Base-by-base conservation (phyloP, 37 sponge, comb jelly and placozoan genomes). In the Amphimedon queenslandica region DNA sequence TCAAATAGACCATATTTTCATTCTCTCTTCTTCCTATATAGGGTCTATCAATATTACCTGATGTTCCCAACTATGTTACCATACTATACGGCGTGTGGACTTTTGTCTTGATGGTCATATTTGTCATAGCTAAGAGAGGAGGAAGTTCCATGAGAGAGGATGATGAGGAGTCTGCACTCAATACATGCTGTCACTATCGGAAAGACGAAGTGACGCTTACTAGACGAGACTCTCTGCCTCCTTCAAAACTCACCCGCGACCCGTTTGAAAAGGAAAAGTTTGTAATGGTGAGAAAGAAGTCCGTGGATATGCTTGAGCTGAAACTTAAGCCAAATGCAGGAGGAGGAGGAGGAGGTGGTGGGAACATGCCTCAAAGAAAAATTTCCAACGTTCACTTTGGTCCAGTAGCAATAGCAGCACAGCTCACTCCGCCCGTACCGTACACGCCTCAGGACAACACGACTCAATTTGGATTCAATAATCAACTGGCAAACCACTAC, bases 181-280 rank as follows among this genome's bases (percentile, higher is more conserved):
- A n/a, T n/a, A 47, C 8, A 18, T 47, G 51, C 51, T 47, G 13
- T 47, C 51, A 8, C 13, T 47, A 47, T 47, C 23, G 61, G 21
- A n/a, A 60, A 38, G 40, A 66, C 39, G n/a, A 18, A 4, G 31
- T 37, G 23, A 16, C 42, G 39, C 58, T 28, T 53, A 42, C 16
- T 1, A 39, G 29, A 60, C 32, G 40, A 20, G 32, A 29, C 53
- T 63, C 55, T 42, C 11, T 60, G 32, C 70, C 71, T 23, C 71
- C 75, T 0, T 34, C 34, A 0, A 60, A 82, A n/a, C 30, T 70
- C n/a, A 43, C 43, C 53, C 2, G 30, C 41, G 67, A 57, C 34
- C 63, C 78, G 37, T 78, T 85, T 42, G 58, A 66, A 51, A 79
- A 85, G 1, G 60, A 51, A 20, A 85, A 78, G 34, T 75, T 85